phyloP scores from a whole-genome alignment of 2,113 vertebrate species.

The Gasterosteus aculeatus region DNA sequence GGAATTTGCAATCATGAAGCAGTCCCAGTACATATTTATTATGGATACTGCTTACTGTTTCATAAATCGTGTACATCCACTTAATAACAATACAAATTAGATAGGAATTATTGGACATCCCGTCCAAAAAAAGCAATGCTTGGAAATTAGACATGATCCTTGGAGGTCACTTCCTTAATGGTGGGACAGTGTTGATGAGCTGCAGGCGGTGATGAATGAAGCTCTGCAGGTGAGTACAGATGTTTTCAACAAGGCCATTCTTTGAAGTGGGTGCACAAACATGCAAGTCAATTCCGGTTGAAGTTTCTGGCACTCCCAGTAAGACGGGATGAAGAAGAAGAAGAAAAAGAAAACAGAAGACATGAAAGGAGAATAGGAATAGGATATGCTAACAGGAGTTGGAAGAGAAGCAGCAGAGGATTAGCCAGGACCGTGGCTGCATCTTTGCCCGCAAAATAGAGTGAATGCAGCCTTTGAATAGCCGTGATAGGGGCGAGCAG shows the following conservation, averaged over 20 bases:
- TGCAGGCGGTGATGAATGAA: conserved; percentile 10
- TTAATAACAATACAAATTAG: neutral
- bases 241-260: neutral
- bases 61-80: neutral
- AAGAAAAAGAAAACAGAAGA: neutral
- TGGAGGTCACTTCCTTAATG: neutral
- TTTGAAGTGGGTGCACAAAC: conserved; percentile 8
- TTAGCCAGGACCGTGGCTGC: neutral
- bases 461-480: conserved; percentile 26
- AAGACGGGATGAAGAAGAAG: neutral
- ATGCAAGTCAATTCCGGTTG: neutral
- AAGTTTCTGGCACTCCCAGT: neutral
- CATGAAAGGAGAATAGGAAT: neutral
- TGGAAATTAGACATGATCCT: neutral
- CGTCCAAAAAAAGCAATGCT: neutral
- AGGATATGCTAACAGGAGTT: neutral
- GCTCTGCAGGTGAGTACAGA: conserved; percentile 2
- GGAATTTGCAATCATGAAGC: conserved; percentile 51
- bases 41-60: neutral
- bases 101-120: neutral
- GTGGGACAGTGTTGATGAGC: neutral
- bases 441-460: conserved; percentile 13
- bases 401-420: neutral
- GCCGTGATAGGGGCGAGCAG: conserved; percentile 34
- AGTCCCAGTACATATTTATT: neutral